Percentiles rank a stretch among this genome's conserved stretches.
phyloP scores from a whole-genome alignment of 2,888 invertebrate genomes.

The Conomelus anceps region DNA sequence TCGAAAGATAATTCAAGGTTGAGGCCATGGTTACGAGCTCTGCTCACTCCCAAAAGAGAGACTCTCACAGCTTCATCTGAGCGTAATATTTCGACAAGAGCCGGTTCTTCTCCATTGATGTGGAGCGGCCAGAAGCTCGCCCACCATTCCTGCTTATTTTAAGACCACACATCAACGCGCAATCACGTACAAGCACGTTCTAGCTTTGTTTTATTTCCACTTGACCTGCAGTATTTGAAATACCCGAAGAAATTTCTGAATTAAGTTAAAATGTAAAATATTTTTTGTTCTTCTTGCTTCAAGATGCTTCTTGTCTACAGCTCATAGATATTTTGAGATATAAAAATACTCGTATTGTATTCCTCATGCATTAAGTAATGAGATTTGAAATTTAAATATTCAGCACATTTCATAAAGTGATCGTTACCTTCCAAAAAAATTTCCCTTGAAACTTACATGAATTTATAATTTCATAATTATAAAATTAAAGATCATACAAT shows the following conservation, averaged over 20 bases:
- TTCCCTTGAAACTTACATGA: too few relatives aligned
- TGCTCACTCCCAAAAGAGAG: not conserved
- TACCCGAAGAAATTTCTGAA: not conserved
- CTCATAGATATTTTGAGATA: too few relatives aligned
- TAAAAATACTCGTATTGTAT: too few relatives aligned
- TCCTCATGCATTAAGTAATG: too few relatives aligned
- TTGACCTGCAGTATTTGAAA: not conserved
- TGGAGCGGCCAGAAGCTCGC: not conserved
- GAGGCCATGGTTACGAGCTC: not conserved
- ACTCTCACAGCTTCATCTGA: not conserved
- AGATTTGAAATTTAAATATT: too few relatives aligned
- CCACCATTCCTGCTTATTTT: not conserved
- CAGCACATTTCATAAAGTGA: too few relatives aligned
- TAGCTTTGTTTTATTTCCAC: not conserved
- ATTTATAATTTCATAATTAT: too few relatives aligned
- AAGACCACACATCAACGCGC: not conserved
- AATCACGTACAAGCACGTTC: not conserved
- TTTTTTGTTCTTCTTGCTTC: too few relatives aligned
- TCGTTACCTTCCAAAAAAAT: too few relatives aligned
- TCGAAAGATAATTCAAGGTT: not conserved
- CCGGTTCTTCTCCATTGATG: not conserved
- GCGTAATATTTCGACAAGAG: not conserved
- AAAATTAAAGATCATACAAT: too few relatives aligned
- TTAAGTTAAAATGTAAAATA: too few relatives aligned
- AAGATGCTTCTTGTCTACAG: too few relatives aligned